Evolutionary conservation across 2,113 vertebrate species (phyloP), one percentile per base, ranked within the genome.

Genomic region (Anguilla rostrata): DNA sequence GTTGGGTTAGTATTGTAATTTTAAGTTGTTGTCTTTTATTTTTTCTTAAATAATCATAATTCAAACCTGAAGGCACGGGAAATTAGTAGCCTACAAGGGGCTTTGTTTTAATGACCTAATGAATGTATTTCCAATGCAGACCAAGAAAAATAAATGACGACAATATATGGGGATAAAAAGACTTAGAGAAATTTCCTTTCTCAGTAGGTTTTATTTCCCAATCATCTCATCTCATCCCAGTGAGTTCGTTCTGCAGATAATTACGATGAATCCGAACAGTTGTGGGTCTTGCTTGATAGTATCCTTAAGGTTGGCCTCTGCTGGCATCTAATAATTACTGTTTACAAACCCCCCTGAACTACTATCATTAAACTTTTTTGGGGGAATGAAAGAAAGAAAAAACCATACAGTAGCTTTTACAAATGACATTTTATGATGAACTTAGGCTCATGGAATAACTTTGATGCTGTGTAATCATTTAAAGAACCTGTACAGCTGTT

Each of bases 271-370:
- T 26, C 60, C 22, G 34, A 75, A 75, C n/a, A 75, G 71, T 34
- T 11, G 26, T 34, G n/a, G 71, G 60, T 20, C n/a, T 75, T 75
- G 26, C n/a, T 75, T n/a, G 71, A 75, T 75, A 34, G 0, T 6
- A n/a, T n/a, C n/a, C 29, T 34, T 26, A 16, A 71, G 0, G 34
- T 75, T 12, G 11, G n/a, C 11, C 26, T 75, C n/a, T 75, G n/a
- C 71, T 75, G 34, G 85, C 71, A 39, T 86, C 60, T 41, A 88
- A 81, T 39, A 87, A 84, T 87, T 89, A 91, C 39, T 81, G 39
- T 8, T 26, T 81, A 11, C 20, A 41, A 46, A 46, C 80, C 5
- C 9, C 22, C 39, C 26, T 82, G 43, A 41, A 39, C 39, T 41
- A 81, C 79, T 81, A 3, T 81, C 39, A 81, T 81, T 81, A 20